Conservation (phyloP, 2,113 vertebrate species). For the Chionodraco myersi region DNA sequence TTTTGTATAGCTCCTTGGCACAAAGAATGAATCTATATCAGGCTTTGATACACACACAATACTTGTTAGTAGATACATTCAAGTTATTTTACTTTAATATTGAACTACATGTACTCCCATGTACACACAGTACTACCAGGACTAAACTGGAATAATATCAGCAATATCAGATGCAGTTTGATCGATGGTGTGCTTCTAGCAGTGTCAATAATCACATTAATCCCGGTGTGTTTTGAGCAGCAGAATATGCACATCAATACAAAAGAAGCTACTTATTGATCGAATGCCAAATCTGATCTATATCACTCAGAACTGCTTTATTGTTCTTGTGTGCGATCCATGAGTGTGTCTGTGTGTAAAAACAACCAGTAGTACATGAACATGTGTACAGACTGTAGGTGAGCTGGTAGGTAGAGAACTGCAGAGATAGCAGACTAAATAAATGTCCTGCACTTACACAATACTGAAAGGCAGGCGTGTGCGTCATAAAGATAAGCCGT, state of each 20-base stretch:
- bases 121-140: neutral
- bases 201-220: constrained; percentile 4
- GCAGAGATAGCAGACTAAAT: constrained; percentile 9
- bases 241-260: constrained; percentile 3
- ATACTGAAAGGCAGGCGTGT: too few relatives aligned
- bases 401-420: neutral
- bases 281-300: too few relatives aligned
- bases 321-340: too few relatives aligned
- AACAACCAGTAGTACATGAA: too few relatives aligned
- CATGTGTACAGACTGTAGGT: neutral
- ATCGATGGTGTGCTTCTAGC: neutral
- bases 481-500: too few relatives aligned
- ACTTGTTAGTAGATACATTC: neutral
- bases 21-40: neutral
- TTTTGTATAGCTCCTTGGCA: neutral
- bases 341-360: neutral
- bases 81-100: neutral
- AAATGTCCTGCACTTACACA: neutral
- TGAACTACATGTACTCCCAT: neutral
- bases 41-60: neutral
- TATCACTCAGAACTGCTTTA: too few relatives aligned
- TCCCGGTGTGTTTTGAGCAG: neutral
- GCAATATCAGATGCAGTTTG: neutral
- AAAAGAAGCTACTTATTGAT: neutral
- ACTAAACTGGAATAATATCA: neutral